phyloP scores from a whole-genome alignment of 2,888 invertebrate species.

The Hydroisotoma schaefferi region DNA sequence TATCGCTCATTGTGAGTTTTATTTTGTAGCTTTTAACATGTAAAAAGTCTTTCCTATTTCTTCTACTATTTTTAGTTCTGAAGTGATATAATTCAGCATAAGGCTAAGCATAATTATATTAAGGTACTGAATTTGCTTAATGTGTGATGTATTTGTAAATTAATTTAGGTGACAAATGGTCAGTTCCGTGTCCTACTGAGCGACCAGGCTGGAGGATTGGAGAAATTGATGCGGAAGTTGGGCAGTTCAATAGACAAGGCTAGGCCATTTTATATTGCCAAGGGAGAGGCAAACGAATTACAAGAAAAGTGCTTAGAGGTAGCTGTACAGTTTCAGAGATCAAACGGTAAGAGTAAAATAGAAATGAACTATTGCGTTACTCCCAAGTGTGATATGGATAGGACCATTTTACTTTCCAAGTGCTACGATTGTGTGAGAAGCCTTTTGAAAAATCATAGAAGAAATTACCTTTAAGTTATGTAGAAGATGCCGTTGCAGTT shows the following conservation, averaged over 20 bases:
- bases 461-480: too few species aligned
- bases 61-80: too few species aligned
- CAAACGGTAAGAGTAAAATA: constrained; percentile 71
- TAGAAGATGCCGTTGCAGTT: too few species aligned
- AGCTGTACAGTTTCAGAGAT: constrained; percentile 83
- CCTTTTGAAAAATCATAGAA: too few species aligned
- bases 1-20: too few species aligned
- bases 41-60: too few species aligned
- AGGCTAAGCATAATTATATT: neutral
- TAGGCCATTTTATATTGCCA: constrained; percentile 82
- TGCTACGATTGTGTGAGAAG: too few species aligned
- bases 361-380: too few species aligned
- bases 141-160: neutral
- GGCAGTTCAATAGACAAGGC: constrained; percentile 84
- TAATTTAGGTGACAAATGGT: constrained; percentile 77
- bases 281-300: constrained; percentile 71
- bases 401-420: too few species aligned
- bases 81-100: neutral
- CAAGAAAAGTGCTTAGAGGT: constrained; percentile 80
- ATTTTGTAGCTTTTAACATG: too few species aligned
- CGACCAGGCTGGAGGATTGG: constrained; percentile 78
- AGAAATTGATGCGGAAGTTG: constrained; percentile 72
- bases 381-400: too few species aligned
- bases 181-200: constrained; percentile 82
- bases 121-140: neutral